phyloP scores from a whole-genome alignment of 2,113 vertebrate species.

The Echinops telfairi region DNA sequence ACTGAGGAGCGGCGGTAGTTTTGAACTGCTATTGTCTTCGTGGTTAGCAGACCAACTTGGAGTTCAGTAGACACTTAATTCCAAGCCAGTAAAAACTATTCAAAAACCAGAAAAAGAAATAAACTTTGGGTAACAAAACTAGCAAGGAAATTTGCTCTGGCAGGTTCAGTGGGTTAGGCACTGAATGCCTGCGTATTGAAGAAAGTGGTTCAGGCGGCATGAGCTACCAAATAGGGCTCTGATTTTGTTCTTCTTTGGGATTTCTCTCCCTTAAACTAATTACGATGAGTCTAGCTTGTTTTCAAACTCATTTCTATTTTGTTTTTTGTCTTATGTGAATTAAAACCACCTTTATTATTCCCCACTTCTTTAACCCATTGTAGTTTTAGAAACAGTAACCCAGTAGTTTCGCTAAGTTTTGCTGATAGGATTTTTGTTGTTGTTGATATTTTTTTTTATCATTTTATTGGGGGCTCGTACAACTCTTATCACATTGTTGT shows the following conservation, averaged over 20 bases:
- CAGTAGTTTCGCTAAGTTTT: not conserved
- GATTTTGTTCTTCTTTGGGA: not conserved
- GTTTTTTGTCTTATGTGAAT: not conserved
- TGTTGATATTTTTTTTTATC: too few relatives aligned
- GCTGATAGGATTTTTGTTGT: not conserved
- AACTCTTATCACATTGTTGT: too few relatives aligned
- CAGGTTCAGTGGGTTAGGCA: not conserved
- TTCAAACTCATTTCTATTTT: not conserved
- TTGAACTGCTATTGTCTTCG: too few relatives aligned
- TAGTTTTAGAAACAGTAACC: not conserved
- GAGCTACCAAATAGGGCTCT: not conserved
- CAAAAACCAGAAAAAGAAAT: slow-evolving; percentile 14
- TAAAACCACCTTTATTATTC: not conserved
- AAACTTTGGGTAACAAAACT: not conserved
- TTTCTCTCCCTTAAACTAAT: slow-evolving; percentile 18
- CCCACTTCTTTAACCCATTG: not conserved
- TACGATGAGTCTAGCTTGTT: not conserved
- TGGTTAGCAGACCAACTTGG: too few relatives aligned
- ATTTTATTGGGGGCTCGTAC: too few relatives aligned
- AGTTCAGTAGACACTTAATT: not conserved
- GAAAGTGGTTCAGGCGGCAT: too few relatives aligned
- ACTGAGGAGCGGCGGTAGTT: too few relatives aligned
- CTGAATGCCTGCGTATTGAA: not conserved
- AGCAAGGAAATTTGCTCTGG: not conserved
- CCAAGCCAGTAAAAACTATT: not conserved